phyloP scores from a whole-genome alignment of 2,113 vertebrate species.

The Mastomys coucha region DNA sequence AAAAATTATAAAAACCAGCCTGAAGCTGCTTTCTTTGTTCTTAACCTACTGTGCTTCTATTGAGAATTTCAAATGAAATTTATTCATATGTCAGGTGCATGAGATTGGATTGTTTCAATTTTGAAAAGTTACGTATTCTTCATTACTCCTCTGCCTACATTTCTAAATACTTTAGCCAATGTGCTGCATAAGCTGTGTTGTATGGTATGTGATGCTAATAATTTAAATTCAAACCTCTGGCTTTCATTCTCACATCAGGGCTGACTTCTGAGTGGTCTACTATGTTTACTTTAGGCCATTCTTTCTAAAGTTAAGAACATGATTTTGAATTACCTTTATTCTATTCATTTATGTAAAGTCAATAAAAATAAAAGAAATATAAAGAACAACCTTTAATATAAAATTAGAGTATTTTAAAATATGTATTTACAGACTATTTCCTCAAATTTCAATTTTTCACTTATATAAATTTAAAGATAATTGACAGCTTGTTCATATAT shows the following conservation, averaged over 20 bases:
- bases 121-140: constrained; percentile 62
- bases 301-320: background rate
- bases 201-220: background rate
- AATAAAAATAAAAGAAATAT: constrained; percentile 32
- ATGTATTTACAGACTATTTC: constrained; percentile 6
- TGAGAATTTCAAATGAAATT: constrained; percentile 66
- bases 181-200: background rate
- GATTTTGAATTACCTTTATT: background rate
- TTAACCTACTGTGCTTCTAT: constrained; percentile 54
- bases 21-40: constrained; percentile 76
- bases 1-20: constrained; percentile 78
- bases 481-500: background rate
- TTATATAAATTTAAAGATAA: constrained; percentile 33
- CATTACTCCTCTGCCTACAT: constrained; percentile 47
- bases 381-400: constrained; percentile 10
- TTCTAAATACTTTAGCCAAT: constrained; percentile 26
- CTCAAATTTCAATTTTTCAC: constrained; percentile 27
- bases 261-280: constrained; percentile 2
- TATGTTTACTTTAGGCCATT: background rate
- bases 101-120: constrained; percentile 28
- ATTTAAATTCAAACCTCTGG: background rate
- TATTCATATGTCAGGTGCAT: constrained; percentile 59
- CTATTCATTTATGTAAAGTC: constrained; percentile 20
- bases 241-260: background rate
- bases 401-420: constrained; percentile 35